Percentiles rank a stretch among this genome's conserved stretches.
Evolutionary conservation across 2,113 vertebrate species (phyloP).

Genomic region (Pluvianellus socialis): DNA sequence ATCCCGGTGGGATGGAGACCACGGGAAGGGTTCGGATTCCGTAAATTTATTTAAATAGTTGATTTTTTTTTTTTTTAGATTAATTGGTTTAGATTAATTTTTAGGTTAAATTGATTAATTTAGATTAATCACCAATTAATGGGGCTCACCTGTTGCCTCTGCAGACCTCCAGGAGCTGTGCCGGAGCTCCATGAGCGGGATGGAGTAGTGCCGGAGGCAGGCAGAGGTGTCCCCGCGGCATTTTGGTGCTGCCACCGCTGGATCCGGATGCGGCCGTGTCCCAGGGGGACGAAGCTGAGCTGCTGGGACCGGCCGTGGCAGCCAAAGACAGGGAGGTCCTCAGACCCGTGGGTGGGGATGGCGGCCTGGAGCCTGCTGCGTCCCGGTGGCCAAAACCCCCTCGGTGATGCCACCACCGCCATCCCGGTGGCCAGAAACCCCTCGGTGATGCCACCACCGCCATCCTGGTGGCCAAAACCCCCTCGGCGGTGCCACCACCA

Average conservation of each 20-base stretch:
- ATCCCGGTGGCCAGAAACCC: not conserved
- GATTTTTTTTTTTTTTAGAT: not conserved
- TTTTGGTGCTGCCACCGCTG: accelerated
- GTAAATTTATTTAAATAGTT: accelerated
- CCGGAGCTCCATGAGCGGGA: not conserved
- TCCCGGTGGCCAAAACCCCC: not conserved
- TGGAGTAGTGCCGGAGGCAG: not conserved
- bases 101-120: too few relatives aligned
- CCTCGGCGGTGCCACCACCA: too few relatives aligned
- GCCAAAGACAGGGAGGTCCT: accelerated
- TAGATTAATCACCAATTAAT: not conserved
- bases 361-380: accelerated
- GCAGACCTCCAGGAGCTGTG: slow-evolving; percentile 57
- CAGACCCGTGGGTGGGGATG: accelerated
- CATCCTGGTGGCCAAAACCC: too few relatives aligned
- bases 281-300: accelerated
- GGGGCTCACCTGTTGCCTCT: not conserved
- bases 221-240: accelerated
- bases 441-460: too few relatives aligned
- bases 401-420: too few relatives aligned
- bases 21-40: accelerated
- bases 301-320: not conserved
- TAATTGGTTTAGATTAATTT: not conserved
- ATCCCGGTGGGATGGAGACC: accelerated
- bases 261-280: accelerated